phyloP scores from a whole-genome alignment of 2,888 invertebrate genomes.

The Chironomus riparius region DNA sequence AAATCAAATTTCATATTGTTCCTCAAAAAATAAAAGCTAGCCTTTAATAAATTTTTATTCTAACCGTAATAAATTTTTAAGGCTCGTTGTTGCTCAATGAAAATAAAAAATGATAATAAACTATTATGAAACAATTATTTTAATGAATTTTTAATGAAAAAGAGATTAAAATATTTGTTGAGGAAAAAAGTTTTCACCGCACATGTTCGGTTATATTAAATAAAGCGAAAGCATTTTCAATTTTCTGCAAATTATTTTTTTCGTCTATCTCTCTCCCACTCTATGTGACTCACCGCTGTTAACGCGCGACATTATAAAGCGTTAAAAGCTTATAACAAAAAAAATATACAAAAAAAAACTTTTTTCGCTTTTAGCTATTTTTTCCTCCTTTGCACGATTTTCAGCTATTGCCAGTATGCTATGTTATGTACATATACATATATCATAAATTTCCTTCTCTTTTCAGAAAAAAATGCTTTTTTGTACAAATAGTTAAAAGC shows the following conservation, averaged over 20 bases:
- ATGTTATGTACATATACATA: not conserved
- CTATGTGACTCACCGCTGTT: not conserved
- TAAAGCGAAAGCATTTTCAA: not conserved
- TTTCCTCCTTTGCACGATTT: not conserved
- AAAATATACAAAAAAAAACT: not conserved
- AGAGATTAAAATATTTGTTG: not conserved
- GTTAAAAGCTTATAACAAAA: not conserved
- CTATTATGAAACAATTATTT: slow-evolving; percentile 15
- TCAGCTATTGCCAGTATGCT: not conserved
- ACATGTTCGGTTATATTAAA: not conserved
- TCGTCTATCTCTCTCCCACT: not conserved
- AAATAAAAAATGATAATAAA: slow-evolving; percentile 3
- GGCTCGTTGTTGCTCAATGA: too few relatives aligned
- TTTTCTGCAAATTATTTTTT: not conserved
- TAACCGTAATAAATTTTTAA: too few relatives aligned
- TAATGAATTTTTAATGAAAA: slow-evolving; percentile 24
- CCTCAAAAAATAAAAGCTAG: too few relatives aligned
- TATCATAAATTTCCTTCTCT: not conserved
- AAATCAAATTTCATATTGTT: too few relatives aligned
- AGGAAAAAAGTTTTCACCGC: not conserved
- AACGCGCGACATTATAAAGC: not conserved
- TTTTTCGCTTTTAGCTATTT: not conserved
- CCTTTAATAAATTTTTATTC: too few relatives aligned
- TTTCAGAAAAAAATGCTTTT: not conserved
- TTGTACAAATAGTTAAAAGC: not conserved